These are phyloP conservation scores for Reticulitermes speratus DNA, from an alignment of 1,140 invertebrate species.

Conservation along the genomic window DNA sequence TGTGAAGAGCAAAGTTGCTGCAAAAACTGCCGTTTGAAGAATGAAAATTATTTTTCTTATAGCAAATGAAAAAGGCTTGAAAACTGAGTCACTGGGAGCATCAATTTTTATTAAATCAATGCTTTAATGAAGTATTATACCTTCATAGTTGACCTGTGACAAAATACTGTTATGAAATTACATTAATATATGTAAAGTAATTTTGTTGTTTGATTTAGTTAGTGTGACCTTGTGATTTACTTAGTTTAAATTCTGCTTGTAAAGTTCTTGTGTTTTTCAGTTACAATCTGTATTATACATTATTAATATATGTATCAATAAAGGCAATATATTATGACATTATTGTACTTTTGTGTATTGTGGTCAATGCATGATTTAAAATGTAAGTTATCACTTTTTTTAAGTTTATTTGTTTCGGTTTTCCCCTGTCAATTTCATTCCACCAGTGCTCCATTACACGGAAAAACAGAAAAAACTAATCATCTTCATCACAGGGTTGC, in stretches of 20 bases:
- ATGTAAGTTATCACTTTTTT: too few species aligned
- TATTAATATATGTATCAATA: not conserved
- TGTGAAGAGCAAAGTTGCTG: conserved; percentile 27
- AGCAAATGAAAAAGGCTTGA: not conserved
- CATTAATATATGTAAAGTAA: not conserved
- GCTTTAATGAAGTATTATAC: not conserved
- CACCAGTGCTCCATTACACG: too few species aligned
- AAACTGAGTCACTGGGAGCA: too few species aligned
- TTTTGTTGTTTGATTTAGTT: not conserved
- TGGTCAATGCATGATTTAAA: too few species aligned
- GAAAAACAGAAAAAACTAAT: too few species aligned
- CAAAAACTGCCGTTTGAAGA: conserved; percentile 23
- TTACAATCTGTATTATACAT: not conserved
- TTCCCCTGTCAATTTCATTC: too few species aligned
- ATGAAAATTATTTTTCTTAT: not conserved
- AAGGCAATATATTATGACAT: not conserved
- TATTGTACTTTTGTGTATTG: not conserved
- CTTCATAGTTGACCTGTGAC: too few species aligned
- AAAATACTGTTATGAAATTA: not conserved
- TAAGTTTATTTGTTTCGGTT: too few species aligned
- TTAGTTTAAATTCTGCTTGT: not conserved
- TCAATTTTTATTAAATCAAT: not conserved
- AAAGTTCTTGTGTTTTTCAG: not conserved
- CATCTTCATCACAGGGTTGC: too few species aligned
- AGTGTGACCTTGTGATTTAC: too few species aligned